Evolutionary conservation across 2,888 invertebrate species (phyloP).

Genomic region (Cerastis rubricosa): DNA sequence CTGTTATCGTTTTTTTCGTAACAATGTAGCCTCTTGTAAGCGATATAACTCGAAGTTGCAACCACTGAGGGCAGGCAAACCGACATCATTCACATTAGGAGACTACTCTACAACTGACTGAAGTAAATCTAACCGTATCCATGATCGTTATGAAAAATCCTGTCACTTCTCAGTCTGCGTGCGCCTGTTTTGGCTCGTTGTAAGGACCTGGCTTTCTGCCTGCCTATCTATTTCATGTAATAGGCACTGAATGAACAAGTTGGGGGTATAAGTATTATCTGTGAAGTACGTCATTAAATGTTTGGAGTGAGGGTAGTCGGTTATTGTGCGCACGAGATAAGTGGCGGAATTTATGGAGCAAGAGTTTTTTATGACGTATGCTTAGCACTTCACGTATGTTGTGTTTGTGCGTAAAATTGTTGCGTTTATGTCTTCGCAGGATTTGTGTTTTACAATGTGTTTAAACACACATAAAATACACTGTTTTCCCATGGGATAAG

Average conservation of each 20-base stretch:
- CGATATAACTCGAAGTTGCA: too few relatives aligned
- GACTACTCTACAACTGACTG: too few relatives aligned
- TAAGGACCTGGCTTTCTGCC: neutral
- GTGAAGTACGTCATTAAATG: conserved; percentile 61
- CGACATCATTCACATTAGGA: too few relatives aligned
- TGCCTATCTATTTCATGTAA: neutral
- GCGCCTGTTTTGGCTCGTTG: neutral
- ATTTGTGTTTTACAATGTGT: conserved; percentile 3
- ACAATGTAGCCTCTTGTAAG: too few relatives aligned
- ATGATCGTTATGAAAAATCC: too few relatives aligned
- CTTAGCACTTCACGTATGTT: conserved; percentile 19
- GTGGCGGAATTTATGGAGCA: conserved; percentile 40
- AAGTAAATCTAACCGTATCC: too few relatives aligned
- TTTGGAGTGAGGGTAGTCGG: conserved; percentile 49
- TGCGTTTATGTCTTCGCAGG: conserved; percentile 19
- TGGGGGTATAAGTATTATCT: conserved; percentile 45
- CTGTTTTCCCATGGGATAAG: neutral
- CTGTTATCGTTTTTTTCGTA: too few relatives aligned
- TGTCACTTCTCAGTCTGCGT: too few relatives aligned
- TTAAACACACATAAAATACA: neutral
- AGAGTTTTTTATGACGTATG: conserved; percentile 51
- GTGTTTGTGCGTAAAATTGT: conserved; percentile 21
- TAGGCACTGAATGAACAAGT: conserved; percentile 47
- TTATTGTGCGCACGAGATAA: conserved; percentile 51
- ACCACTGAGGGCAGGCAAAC: too few relatives aligned